A percentile compares a stretch with the other conserved stretches of the same genome.
Evolutionary conservation across 2,888 invertebrate species (phyloP).

Genomic region (Trissoscelio sp.): DNA sequence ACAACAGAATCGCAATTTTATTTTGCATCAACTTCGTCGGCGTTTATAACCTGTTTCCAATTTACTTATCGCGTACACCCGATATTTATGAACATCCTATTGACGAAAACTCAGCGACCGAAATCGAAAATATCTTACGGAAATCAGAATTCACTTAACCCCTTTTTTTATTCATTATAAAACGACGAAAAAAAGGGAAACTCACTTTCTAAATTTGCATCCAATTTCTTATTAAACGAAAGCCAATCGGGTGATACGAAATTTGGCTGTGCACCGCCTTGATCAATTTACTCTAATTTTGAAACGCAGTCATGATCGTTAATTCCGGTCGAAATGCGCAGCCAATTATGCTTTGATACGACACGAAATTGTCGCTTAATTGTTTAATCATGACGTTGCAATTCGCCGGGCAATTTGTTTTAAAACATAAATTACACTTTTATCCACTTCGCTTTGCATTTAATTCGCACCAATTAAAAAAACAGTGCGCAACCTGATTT

Average conservation of each 20-base stretch:
- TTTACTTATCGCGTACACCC: slow-evolving; percentile 25
- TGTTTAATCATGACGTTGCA: slow-evolving; percentile 48
- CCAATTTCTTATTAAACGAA: slow-evolving; percentile 8
- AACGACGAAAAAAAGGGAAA: neutral
- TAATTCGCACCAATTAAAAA: slow-evolving; percentile 16
- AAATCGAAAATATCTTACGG: slow-evolving; percentile 5
- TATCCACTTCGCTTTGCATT: neutral
- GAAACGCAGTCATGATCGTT: slow-evolving; percentile 39
- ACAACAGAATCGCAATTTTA: slow-evolving; percentile 32
- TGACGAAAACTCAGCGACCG: neutral
- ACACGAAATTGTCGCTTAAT: slow-evolving; percentile 56
- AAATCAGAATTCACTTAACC: slow-evolving; percentile 14
- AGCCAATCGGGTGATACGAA: neutral
- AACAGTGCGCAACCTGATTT: neutral
- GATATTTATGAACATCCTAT: slow-evolving; percentile 33
- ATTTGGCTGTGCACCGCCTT: slow-evolving; percentile 15
- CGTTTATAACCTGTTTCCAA: slow-evolving; percentile 21
- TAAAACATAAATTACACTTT: slow-evolving; percentile 16
- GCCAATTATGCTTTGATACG: slow-evolving; percentile 51
- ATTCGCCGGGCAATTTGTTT: slow-evolving; percentile 10
- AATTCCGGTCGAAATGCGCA: slow-evolving; percentile 47
- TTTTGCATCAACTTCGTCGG: slow-evolving; percentile 18
- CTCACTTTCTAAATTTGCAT: no score
- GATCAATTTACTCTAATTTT: slow-evolving; percentile 47
- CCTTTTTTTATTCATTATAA: neutral